Evolutionary conservation across 2,113 vertebrate genomes (phyloP).

Genomic region (Eulemur macaco): DNA sequence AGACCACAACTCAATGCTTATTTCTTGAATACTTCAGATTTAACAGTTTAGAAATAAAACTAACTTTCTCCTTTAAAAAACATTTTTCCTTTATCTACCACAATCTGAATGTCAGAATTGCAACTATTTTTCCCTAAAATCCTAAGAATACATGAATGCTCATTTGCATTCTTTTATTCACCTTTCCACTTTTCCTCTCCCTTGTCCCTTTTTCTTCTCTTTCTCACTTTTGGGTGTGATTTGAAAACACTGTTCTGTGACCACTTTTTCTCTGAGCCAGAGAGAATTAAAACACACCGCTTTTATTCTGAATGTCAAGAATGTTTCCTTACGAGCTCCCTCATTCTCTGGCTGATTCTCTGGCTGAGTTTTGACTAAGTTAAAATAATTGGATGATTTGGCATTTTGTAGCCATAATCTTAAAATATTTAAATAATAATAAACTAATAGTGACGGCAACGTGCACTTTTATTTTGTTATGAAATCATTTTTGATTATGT

Average conservation of each 20-base stretch:
- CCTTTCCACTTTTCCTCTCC: too few species aligned
- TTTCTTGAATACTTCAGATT: not conserved
- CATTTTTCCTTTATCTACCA: not conserved
- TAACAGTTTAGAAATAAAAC: constrained; percentile 4
- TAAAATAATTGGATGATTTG: not conserved
- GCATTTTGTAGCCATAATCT: not conserved
- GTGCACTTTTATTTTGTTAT: not conserved
- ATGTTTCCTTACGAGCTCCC: not conserved
- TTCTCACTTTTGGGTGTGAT: not conserved
- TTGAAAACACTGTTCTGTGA: not conserved
- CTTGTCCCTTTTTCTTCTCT: not conserved
- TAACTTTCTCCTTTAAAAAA: not conserved
- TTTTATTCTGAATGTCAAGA: not conserved
- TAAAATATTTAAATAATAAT: constrained; percentile 18
- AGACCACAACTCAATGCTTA: not conserved
- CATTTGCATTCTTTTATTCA: not conserved
- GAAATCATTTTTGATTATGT: constrained; percentile 20
- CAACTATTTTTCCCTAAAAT: not conserved
- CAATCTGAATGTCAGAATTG: not conserved
- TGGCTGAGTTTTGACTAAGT: not conserved
- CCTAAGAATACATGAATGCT: not conserved
- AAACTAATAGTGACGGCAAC: not conserved
- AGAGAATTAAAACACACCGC: not conserved
- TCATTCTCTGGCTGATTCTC: not conserved
- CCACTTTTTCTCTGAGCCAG: not conserved